A percentile compares a stretch with the other conserved stretches of the same genome.
Evolutionary conservation across 1,140 invertebrate genomes (phyloP).

Genomic region (Drosophila takahashii): DNA sequence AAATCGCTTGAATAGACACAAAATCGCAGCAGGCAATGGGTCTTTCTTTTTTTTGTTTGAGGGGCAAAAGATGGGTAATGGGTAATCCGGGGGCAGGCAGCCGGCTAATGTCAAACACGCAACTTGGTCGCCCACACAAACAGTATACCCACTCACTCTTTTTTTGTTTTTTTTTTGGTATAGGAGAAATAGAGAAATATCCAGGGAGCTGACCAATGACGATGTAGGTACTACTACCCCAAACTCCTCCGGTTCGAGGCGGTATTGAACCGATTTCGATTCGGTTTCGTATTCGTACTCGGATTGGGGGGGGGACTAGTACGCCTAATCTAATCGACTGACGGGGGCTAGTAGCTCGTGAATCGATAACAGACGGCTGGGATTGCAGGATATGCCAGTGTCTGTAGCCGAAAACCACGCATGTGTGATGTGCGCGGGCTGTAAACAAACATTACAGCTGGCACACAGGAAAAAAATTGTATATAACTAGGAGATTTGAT

Average conservation of each 20-base stretch:
- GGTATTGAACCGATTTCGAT: slow-evolving; percentile 49
- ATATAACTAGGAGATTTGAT: background rate
- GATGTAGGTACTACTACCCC: background rate
- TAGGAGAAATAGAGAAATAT: background rate
- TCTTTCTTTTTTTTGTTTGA: no score
- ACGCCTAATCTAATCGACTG: slow-evolving; percentile 60
- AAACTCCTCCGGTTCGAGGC: slow-evolving; percentile 47
- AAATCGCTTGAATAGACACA: slow-evolving; percentile 68
- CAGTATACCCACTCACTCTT: background rate
- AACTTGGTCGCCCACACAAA: slow-evolving; percentile 18
- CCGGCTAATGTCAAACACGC: slow-evolving; percentile 51
- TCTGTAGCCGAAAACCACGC: background rate
- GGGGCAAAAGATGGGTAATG: slow-evolving; percentile 8
- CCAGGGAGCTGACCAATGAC: slow-evolving; percentile 6
- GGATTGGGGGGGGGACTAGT: slow-evolving; percentile 1
- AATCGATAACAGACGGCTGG: slow-evolving; percentile 49
- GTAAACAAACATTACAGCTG: slow-evolving; percentile 65
- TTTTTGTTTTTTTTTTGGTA: background rate
- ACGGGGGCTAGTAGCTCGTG: background rate
- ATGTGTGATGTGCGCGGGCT: slow-evolving; percentile 10
- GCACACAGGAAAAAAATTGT: slow-evolving; percentile 4
- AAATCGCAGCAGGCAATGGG: slow-evolving; percentile 25
- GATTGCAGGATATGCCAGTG: slow-evolving; percentile 30
- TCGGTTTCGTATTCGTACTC: no score
- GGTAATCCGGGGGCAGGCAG: slow-evolving; percentile 21